Evolutionary conservation across 2,113 vertebrate species (phyloP), one percentile per base, ranked within the genome.

Genomic region (Oryzias javanicus): DNA sequence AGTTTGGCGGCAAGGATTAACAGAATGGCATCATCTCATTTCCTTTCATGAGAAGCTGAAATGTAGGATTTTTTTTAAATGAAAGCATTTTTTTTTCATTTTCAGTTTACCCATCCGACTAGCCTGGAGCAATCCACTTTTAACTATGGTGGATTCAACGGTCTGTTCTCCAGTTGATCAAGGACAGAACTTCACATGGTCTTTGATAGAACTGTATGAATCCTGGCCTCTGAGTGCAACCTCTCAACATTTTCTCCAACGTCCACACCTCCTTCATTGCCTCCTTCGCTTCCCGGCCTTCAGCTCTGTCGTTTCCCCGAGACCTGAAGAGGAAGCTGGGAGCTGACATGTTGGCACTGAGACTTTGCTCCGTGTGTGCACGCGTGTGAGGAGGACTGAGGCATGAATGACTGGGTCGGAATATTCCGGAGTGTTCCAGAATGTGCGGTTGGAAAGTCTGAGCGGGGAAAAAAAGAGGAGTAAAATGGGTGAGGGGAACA

Each of bases 381-480:
- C 20, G 47, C 51, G 42, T 50, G 75, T 52, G 67, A 60, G 77
- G 46, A 62, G 74, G 68, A 70, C 72, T 68, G 76, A 92, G 92
- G 93, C 93, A 90, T 80, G 53, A 92, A 90, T 93, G 87, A 90
- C 91, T 91, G 66, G 92, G 91, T 92, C 82, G 88, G 74, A 95
- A 93, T 94, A 92, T 98, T 96, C 94, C 95, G 93, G 67, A 82
- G 70, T 74, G 69, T 77, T 86, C 64, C 74, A 82, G 76, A 90
- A 86, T 79, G 89, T 89, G 89, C 27, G 60, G 91, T 91, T 89
- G 93, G 95, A 96, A 97, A 94, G 85, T 94, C 66, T 96, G 93
- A 94, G 81, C 64, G 49, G 66, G 79, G 70, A 82, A 82, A 67
- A 82, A 82, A 82, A 67, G 63, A 74, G 19, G 51, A 90, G 90